A percentile compares a stretch with the other conserved stretches of the same genome.
Evolutionary conservation across 1,140 invertebrate species (phyloP).

Genomic region (Oedothorax gibbosus): DNA sequence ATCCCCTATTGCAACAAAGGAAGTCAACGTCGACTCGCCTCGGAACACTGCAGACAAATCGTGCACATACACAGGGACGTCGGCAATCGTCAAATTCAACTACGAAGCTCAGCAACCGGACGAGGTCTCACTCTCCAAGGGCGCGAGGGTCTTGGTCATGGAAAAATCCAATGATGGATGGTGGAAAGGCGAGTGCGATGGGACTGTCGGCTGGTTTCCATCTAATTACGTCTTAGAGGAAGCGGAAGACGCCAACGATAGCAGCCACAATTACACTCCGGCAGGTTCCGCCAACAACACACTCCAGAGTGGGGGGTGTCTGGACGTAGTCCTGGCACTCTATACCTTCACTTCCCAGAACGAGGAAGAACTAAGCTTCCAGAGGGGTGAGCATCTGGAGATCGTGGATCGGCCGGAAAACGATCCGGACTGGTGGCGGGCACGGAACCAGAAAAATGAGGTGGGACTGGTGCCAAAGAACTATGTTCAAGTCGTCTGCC

Average conservation of each 20-base stretch:
- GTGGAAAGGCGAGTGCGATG: constrained; percentile 95
- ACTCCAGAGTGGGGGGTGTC: constrained; percentile 62
- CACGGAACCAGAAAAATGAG: constrained; percentile 88
- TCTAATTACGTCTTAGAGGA: constrained; percentile 87
- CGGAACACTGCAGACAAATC: constrained; percentile 46
- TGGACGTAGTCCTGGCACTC: constrained; percentile 93
- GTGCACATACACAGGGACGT: constrained; percentile 43
- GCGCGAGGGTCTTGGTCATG: constrained; percentile 91
- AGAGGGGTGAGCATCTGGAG: constrained; percentile 94
- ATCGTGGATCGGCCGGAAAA: constrained; percentile 93
- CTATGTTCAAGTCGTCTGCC: constrained; percentile 82
- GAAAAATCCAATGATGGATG: constrained; percentile 99
- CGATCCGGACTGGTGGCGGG: constrained; percentile 98
- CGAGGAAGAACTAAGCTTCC: constrained; percentile 96
- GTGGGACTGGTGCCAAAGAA: constrained; percentile 95
- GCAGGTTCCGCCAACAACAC: constrained; percentile 71
- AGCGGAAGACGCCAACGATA: constrained; percentile 76
- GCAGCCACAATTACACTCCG: constrained; percentile 88
- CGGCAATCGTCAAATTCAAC: constrained; percentile 95
- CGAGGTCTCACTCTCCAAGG: constrained; percentile 90
- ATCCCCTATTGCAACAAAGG: constrained; percentile 62
- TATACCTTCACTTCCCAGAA: constrained; percentile 96
- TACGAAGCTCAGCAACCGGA: constrained; percentile 98
- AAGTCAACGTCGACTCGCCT: constrained; percentile 66
- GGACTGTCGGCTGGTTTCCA: constrained; percentile 92